Base-by-base conservation (phyloP, 2,888 invertebrate genomes). In the Horisme vitalbata region DNA sequence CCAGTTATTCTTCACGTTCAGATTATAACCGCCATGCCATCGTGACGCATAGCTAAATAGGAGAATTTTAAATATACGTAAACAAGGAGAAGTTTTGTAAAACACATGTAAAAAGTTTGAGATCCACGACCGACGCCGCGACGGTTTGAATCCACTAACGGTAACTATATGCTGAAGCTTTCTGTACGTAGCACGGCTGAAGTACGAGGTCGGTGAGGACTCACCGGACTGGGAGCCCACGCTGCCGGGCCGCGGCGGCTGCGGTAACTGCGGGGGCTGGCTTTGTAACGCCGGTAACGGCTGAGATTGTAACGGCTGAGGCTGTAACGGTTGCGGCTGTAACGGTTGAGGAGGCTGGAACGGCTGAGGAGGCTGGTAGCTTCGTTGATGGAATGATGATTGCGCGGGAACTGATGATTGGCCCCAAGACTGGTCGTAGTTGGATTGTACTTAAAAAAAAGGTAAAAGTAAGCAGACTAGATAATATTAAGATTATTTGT, bases 171-270 rank as follows among this genome's bases (percentile, higher is more conserved):
- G n/a, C n/a, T n/a, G n/a, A n/a, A n/a, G n/a, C n/a, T n/a, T n/a
- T n/a, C n/a, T n/a, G n/a, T n/a, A n/a, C n/a, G n/a, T n/a, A n/a
- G n/a, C n/a, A 18, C 2, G 18, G 6, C 18, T 18, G 18, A 18
- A 6, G 18, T 5, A 5, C 5, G 5, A 18, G 4, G 18, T 18
- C n/a, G n/a, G n/a, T 18, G 2, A 18, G 2, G n/a, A 18, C 36
- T 45, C 35, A 82, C 83, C 81, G 3, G 72, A 6, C 1, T 71
- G 69, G 0, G 83, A 70, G 0, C 82, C 79, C 1, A 75, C 79
- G 47, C 84, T 86, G 64, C 72, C 75, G 0, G 83, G 82, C 0
- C 79, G 60, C 1, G 71, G 67, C 10, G 71, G 75, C 41, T 71
- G 73, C 11, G 61, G 45, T n/a, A 43, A 10, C 15, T 48, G 45